These are phyloP conservation scores for Lagopus muta DNA, from an alignment of 2,113 vertebrate species.

Conservation along the genomic window DNA sequence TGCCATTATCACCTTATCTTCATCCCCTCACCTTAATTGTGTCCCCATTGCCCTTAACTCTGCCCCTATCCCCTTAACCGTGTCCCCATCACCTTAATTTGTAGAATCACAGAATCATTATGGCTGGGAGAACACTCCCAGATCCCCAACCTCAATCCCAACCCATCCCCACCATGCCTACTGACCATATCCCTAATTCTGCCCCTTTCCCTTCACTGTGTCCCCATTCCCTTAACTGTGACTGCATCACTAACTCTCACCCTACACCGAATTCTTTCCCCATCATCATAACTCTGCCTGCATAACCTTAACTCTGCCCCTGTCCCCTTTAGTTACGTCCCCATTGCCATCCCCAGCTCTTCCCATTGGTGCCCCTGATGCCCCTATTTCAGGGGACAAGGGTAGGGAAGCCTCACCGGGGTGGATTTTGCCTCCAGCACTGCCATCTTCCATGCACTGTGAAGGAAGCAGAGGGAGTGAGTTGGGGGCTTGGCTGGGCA, in stretches of 20 bases:
- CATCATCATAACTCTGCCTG: not conserved
- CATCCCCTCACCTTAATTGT: not conserved
- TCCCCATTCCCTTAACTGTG: not conserved
- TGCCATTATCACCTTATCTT: not conserved
- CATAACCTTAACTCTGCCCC: not conserved
- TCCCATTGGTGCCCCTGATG: not conserved
- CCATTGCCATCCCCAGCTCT: not conserved
- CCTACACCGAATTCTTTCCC: not conserved
- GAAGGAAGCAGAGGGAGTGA: not conserved
- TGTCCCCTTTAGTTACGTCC: not conserved
- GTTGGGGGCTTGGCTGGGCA: not conserved
- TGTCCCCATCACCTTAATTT: not conserved
- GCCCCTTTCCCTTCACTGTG: not conserved
- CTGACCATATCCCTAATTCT: too few relatives aligned
- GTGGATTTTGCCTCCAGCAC: conserved; percentile 87
- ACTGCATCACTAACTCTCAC: not conserved
- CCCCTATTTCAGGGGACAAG: not conserved
- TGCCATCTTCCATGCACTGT: conserved; percentile 92
- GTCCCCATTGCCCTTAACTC: not conserved
- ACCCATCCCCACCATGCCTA: too few relatives aligned
- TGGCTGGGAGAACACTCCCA: too few relatives aligned
- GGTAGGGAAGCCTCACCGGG: conserved; percentile 81
- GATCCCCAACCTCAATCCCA: too few relatives aligned
- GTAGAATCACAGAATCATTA: too few relatives aligned
- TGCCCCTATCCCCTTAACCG: not conserved